These are phyloP conservation scores for Drosophila sucinea DNA, from an alignment of 1,140 invertebrate species.

Conservation along the genomic window DNA sequence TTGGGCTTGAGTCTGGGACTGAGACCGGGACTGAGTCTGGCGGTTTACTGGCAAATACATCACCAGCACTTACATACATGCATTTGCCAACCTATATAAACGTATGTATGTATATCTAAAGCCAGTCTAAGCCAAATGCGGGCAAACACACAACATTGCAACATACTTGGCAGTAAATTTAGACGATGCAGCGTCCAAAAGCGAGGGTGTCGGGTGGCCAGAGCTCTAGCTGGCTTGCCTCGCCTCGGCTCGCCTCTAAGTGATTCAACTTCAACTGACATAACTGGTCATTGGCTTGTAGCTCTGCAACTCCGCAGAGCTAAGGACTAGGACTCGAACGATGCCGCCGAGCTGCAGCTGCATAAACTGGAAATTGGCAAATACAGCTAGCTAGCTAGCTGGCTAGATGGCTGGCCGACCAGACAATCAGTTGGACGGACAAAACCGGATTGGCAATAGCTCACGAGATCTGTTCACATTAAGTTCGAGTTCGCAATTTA, in stretches of 20 bases:
- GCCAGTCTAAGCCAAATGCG: constrained; percentile 78
- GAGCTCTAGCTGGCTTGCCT: constrained; percentile 36
- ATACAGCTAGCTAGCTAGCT: constrained; percentile 57
- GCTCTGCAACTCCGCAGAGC: constrained; percentile 26
- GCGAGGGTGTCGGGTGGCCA: constrained; percentile 73
- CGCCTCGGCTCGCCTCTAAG: constrained; percentile 55
- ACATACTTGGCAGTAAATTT: constrained; percentile 68
- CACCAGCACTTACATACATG: constrained; percentile 31
- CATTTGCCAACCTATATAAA: constrained; percentile 34
- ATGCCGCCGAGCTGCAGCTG: constrained; percentile 68
- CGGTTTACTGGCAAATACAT: constrained; percentile 47
- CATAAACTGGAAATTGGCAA: constrained; percentile 77
- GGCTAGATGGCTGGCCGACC: constrained; percentile 25
- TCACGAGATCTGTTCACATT: constrained; percentile 52
- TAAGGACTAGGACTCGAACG: constrained; percentile 76
- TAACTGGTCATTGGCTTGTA: constrained; percentile 78
- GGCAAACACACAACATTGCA: constrained; percentile 77
- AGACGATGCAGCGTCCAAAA: constrained; percentile 59
- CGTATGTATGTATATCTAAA: constrained; percentile 34
- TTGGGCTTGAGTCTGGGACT: constrained; percentile 14
- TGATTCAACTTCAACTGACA: constrained; percentile 69
- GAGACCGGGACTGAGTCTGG: constrained; percentile 25
- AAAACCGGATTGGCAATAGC: constrained; percentile 75
- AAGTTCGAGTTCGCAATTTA: constrained; percentile 70
- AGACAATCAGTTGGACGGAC: constrained; percentile 44